Evolutionary conservation across 2,797 vertebrate species (phyloP).

Genomic region (Nannoperca australis): DNA sequence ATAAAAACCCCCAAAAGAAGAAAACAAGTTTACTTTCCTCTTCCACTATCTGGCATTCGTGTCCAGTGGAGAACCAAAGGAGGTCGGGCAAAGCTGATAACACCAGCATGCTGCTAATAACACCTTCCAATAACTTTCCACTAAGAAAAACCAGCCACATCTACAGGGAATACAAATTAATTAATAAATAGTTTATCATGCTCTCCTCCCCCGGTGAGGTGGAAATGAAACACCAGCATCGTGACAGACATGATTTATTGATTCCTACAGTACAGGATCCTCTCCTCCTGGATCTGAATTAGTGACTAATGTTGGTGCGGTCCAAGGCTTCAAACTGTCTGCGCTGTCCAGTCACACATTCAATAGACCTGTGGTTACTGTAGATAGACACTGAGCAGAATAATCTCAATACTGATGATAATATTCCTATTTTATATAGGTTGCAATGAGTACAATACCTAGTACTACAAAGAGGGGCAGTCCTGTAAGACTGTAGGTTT

Average conservation of each 20-base stretch:
- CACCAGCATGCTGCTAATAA: slow-evolving; percentile 36
- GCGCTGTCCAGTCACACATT: slow-evolving; percentile 25
- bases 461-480: background rate
- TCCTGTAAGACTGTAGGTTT: background rate
- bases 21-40: background rate
- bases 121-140: slow-evolving; percentile 71
- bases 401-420: background rate
- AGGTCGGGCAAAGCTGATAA: slow-evolving; percentile 21
- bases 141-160: slow-evolving; percentile 38
- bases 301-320: slow-evolving; percentile 24
- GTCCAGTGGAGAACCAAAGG: slow-evolving; percentile 24
- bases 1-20: background rate
- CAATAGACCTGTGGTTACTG: slow-evolving; percentile 10
- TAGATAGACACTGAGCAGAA: slow-evolving; percentile 1
- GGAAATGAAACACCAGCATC: slow-evolving; percentile 70
- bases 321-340: slow-evolving; percentile 39
- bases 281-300: slow-evolving; percentile 52
- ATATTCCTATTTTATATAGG: background rate
- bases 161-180: slow-evolving; percentile 63
- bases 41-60: background rate
- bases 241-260: slow-evolving; percentile 74
- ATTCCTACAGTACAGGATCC: slow-evolving; percentile 40
- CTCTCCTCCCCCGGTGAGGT: slow-evolving; percentile 49
- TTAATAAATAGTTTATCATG: slow-evolving; percentile 75
- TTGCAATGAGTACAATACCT: background rate